Evolutionary conservation across 2,797 vertebrate genomes (phyloP).

Genomic region (Macroramphosus scolopax): DNA sequence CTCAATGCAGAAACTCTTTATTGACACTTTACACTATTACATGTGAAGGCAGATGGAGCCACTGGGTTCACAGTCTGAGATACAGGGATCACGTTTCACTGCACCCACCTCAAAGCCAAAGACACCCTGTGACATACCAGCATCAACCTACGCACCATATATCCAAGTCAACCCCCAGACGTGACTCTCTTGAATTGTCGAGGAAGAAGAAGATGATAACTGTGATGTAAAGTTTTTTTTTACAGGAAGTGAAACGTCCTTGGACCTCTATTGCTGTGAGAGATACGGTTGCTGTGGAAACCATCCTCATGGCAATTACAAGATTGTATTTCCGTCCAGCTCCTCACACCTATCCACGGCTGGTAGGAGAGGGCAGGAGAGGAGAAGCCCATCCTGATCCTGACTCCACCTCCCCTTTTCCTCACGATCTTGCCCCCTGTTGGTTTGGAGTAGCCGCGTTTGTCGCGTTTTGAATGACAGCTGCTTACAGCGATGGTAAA

Average conservation of each 20-base stretch:
- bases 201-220: slow-evolving; percentile 19
- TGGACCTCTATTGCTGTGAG: slow-evolving; percentile 21
- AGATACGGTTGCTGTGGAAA: slow-evolving; percentile 74
- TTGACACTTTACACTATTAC: no score
- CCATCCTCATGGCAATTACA: slow-evolving; percentile 50
- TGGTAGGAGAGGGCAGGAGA: no score
- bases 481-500: slow-evolving; percentile 18
- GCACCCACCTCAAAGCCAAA: no score
- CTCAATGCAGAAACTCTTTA: no score
- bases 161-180: no score
- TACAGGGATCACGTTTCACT: no score
- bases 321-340: slow-evolving; percentile 39
- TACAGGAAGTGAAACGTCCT: slow-evolving; percentile 43
- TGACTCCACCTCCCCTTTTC: slow-evolving; percentile 17
- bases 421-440: slow-evolving; percentile 1
- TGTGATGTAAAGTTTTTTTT: slow-evolving; percentile 41
- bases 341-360: slow-evolving; percentile 1
- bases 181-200: background rate
- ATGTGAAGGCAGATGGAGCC: no score
- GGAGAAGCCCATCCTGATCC: no score
- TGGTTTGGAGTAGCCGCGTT: no score
- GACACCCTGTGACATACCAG: no score
- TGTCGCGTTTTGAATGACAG: slow-evolving; percentile 19
- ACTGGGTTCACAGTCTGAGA: no score
- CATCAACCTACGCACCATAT: no score